Conservation (phyloP, 1,140 invertebrate genomes). For the Drosophila watanabei region DNA sequence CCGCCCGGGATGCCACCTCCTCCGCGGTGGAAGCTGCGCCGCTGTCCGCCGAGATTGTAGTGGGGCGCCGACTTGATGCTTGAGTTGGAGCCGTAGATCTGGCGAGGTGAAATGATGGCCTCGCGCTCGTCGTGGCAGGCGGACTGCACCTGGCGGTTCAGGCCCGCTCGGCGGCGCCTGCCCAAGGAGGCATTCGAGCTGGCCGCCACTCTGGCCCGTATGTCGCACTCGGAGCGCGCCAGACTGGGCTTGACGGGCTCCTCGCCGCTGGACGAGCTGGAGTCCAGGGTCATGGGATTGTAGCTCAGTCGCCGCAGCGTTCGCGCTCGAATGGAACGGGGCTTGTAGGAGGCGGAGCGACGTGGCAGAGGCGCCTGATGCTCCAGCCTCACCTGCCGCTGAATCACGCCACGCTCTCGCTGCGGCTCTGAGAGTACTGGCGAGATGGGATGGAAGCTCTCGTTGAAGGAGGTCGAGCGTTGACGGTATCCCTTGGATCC, state of each 20-base stretch:
- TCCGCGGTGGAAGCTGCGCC: conserved; percentile 62
- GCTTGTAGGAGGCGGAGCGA: conserved; percentile 76
- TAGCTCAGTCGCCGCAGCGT: conserved; percentile 87
- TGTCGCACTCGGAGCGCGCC: conserved; percentile 86
- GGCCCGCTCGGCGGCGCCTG: conserved; percentile 65
- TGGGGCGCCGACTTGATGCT: conserved; percentile 86
- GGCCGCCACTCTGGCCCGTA: conserved; percentile 69
- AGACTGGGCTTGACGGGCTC: conserved; percentile 78
- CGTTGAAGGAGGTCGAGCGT: conserved; percentile 84
- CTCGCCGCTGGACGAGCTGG: conserved; percentile 83
- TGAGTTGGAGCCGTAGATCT: conserved; percentile 85
- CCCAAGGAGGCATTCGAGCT: conserved; percentile 61
- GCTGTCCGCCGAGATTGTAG: conserved; percentile 74
- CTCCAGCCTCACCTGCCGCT: conserved; percentile 43
- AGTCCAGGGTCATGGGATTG: conserved; percentile 86
- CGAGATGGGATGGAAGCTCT: conserved; percentile 82
- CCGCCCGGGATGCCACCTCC: conserved; percentile 7
- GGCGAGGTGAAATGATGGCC: conserved; percentile 63
- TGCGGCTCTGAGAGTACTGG: conserved; percentile 73
- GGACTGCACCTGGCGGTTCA: conserved; percentile 72
- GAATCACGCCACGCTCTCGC: conserved; percentile 32
- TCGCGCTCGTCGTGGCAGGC: conserved; percentile 74
- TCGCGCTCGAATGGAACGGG: conserved; percentile 86
- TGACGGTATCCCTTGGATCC: conserved; percentile 68
- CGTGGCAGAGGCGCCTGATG: conserved; percentile 43